These are phyloP conservation scores for Apamea epomidion DNA, from an alignment of 2,888 invertebrate species.

Conservation along the genomic window DNA sequence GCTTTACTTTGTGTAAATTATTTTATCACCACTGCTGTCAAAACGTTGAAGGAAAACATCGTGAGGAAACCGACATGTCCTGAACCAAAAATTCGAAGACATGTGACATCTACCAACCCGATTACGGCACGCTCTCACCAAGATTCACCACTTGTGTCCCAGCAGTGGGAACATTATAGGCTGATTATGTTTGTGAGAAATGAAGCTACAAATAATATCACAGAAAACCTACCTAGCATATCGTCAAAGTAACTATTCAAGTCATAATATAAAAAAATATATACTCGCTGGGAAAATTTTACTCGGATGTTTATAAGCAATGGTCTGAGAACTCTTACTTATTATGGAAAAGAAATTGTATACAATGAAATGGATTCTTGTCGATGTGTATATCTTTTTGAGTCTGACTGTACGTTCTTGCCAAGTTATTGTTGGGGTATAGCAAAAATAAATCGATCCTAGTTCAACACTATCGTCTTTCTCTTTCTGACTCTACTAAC, in stretches of 20 bases:
- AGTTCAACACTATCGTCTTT: no score
- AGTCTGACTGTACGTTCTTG: neutral
- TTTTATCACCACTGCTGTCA: no score
- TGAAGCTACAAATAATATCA: neutral
- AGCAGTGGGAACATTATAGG: no score
- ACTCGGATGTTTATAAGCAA: conserved; percentile 25
- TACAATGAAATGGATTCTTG: neutral
- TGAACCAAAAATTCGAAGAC: no score
- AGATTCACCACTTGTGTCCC: no score
- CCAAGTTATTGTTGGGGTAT: neutral
- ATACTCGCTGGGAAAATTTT: neutral
- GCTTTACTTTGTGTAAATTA: no score
- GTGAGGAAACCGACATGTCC: no score
- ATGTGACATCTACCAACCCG: no score
- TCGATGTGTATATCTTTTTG: neutral
- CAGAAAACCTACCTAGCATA: neutral
- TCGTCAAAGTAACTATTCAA: neutral
- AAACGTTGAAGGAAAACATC: no score
- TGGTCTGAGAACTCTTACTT: neutral
- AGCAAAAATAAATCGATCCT: no score
- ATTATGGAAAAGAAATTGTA: neutral
- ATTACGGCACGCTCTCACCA: no score
- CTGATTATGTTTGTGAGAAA: neutral
- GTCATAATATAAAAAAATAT: neutral
- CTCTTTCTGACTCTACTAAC: no score